phyloP scores from a whole-genome alignment of 1,140 invertebrate genomes.

The Drosophila insularis region DNA sequence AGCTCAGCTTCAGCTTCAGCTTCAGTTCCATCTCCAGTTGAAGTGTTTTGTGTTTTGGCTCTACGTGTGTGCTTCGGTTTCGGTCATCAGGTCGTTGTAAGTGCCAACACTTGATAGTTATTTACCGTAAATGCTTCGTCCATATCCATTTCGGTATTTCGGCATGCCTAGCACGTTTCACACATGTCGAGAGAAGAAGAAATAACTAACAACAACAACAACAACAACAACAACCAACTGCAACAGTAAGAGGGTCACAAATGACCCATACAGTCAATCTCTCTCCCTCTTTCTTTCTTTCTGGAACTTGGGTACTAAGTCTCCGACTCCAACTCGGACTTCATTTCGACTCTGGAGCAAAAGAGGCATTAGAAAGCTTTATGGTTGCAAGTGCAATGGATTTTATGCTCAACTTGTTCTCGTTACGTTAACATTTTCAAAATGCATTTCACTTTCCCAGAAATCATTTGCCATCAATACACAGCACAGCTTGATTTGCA shows the following conservation, averaged over 20 bases:
- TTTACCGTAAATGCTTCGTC: constrained; percentile 23
- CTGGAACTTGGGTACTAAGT: background rate
- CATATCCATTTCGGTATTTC: constrained; percentile 39
- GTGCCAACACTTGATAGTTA: constrained; percentile 10
- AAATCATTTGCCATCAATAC: constrained; percentile 46
- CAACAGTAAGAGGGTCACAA: constrained; percentile 53
- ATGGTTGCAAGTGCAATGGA: constrained; percentile 32
- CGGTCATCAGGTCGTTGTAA: constrained; percentile 19
- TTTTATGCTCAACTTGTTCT: constrained; percentile 67
- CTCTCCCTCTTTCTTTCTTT: background rate
- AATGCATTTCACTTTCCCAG: constrained; percentile 72
- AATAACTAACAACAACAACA: constrained; percentile 41
- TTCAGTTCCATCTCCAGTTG: constrained; percentile 29
- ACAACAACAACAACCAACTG: constrained; percentile 9
- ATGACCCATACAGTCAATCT: constrained; percentile 28
- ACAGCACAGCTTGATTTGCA: constrained; percentile 35
- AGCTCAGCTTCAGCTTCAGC: constrained; percentile 17
- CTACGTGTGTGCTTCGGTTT: constrained; percentile 1
- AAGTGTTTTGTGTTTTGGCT: constrained; percentile 16
- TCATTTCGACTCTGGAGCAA: background rate
- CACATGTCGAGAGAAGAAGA: constrained; percentile 49
- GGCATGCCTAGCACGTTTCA: constrained; percentile 72
- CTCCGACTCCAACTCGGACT: background rate
- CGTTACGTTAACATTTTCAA: constrained; percentile 49
- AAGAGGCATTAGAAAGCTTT: constrained; percentile 23